Conservation (phyloP, 2,797 vertebrate species). For the Molossus alvarezi region DNA sequence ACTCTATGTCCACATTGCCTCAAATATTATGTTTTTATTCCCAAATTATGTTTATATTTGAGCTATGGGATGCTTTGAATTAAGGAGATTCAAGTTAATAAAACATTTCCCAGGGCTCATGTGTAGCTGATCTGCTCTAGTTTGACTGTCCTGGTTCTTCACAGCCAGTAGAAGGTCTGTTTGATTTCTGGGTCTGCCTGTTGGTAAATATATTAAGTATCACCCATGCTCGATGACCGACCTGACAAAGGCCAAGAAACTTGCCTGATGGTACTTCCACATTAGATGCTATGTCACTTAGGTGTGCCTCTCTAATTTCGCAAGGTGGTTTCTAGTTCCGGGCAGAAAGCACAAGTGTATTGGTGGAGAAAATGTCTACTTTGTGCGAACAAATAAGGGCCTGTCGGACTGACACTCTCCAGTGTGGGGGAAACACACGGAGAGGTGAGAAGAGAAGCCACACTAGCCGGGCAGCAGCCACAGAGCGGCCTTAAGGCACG, state of each 20-base stretch:
- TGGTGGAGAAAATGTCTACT: background rate
- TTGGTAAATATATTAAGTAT: background rate
- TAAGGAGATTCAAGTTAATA: background rate
- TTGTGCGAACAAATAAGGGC: background rate
- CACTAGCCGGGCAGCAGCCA: background rate
- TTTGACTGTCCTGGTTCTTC: background rate
- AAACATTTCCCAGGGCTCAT: background rate
- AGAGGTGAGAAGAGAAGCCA: background rate
- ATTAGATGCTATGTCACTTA: background rate
- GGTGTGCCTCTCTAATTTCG: background rate
- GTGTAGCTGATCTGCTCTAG: fast-evolving
- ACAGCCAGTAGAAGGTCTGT: background rate
- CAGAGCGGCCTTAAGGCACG: background rate
- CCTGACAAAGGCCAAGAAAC: background rate
- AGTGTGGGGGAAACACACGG: background rate
- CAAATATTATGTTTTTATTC: background rate
- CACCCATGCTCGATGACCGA: background rate
- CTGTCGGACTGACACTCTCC: background rate
- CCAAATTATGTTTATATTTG: slow-evolving; percentile 22
- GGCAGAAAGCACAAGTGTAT: background rate
- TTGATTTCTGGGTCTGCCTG: background rate
- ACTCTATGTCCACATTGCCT: background rate
- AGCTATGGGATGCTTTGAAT: background rate
- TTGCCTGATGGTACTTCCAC: background rate
- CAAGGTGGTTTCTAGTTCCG: background rate